Percentiles rank a stretch among this genome's conserved stretches.
phyloP scores from a whole-genome alignment of 2,797 vertebrate species.

The Arnoldichthys spilopterus region DNA sequence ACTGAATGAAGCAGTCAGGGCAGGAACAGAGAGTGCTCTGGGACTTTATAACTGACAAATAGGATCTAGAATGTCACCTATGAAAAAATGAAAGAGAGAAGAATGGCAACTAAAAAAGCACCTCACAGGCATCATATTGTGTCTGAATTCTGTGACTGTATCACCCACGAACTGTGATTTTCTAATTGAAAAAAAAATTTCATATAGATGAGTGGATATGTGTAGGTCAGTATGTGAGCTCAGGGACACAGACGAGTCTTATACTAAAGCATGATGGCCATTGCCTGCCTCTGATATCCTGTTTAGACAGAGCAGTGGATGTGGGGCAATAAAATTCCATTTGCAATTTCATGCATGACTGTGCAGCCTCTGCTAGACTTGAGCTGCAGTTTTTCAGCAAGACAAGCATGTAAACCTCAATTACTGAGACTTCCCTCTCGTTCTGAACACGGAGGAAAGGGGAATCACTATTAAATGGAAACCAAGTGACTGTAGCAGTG shows the following conservation, averaged over 20 bases:
- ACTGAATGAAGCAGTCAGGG: neutral
- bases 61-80: neutral
- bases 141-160: neutral
- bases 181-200: neutral
- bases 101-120: neutral
- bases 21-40: slow-evolving; percentile 8
- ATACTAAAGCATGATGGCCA: slow-evolving; percentile 65
- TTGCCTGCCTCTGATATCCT: slow-evolving; percentile 75
- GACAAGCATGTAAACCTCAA: slow-evolving; percentile 80
- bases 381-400: slow-evolving; percentile 80
- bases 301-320: slow-evolving; percentile 79
- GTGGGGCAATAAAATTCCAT: slow-evolving; percentile 82
- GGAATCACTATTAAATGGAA: slow-evolving; percentile 71
- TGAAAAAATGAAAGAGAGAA: neutral
- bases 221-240: slow-evolving; percentile 26
- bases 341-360: slow-evolving; percentile 84
- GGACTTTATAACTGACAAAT: slow-evolving; percentile 7
- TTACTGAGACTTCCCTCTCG: slow-evolving; percentile 73
- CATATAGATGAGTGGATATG: neutral
- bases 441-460: slow-evolving; percentile 73
- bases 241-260: neutral
- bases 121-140: neutral
- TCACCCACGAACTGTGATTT: neutral
- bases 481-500: slow-evolving; percentile 61
- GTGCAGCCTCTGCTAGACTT: slow-evolving; percentile 72